Base-by-base conservation (phyloP, 2,888 invertebrate genomes). In the Eustalomyia histrio region DNA sequence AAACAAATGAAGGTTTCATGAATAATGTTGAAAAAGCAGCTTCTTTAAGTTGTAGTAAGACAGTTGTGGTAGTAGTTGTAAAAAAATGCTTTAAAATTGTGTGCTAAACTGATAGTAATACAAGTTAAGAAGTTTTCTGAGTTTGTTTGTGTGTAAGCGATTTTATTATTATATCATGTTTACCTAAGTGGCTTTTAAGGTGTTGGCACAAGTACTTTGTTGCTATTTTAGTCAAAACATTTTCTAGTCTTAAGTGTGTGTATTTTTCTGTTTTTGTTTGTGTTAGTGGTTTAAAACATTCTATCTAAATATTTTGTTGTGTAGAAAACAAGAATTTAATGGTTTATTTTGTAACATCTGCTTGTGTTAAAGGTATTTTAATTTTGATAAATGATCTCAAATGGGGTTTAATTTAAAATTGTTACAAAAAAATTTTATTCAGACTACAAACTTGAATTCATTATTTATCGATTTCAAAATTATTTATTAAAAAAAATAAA, bases 351-450 rank as follows among this genome's bases (percentile, higher is more conserved):
- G 55, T 18, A 67, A 72, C 72, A 78, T 78, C 72, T 78, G 72
- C 47, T 61, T 17, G 5, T 53, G 29, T 16, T 53, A 47, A 60
- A 78, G 67, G 67, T 72, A 52, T 78, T 72, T 72, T 72, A 61
- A 72, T 72, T 55, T 78, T 78, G 78, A 78, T 72, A 60, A 78
- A 78, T 78, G 72, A 72, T 72, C 16, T 60, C 61, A n/a, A 53
- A 65, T 72, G 43, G 60, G 43, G 8, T 52, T 65, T 65, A 39
- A 39, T 14, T 39, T 39, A 39, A 39, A 39, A 3, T 39, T 39
- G 10, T 14, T 39, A 39, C n/a, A 35, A 35, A 7, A 35, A 35
- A 35, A 8, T 10, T 35, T 9, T 1, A 5, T 10, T 9, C 4
- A 39, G 39, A 39, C 39, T 12, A 39, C 2, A 39, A 39, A 39